A percentile compares a stretch with the other conserved stretches of the same genome.
These are phyloP conservation scores for Cephus cinctus DNA, from an alignment of 1,140 invertebrate species.

Conservation along the genomic window DNA sequence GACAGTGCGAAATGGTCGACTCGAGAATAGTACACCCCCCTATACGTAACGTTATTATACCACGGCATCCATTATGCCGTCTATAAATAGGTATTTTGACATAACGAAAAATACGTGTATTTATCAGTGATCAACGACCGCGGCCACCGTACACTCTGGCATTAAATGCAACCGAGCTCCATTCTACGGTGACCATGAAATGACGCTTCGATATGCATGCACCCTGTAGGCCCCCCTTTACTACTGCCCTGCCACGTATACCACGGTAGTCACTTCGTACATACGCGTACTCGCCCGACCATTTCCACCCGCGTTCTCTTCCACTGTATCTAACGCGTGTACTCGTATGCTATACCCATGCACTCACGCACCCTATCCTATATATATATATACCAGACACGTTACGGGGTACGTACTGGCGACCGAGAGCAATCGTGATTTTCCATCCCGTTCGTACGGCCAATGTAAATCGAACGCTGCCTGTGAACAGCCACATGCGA, in stretches of 20 bases:
- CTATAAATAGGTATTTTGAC: too few species aligned
- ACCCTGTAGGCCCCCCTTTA: slow-evolving; percentile 27
- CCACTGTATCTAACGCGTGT: background rate
- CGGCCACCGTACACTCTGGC: background rate
- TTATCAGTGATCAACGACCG: slow-evolving; percentile 8
- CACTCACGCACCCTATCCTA: background rate
- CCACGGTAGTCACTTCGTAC: too few species aligned
- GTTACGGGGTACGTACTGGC: slow-evolving; percentile 2
- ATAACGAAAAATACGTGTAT: too few species aligned
- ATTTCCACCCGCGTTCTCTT: background rate
- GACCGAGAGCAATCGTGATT: slow-evolving; percentile 39
- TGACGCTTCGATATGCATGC: slow-evolving; percentile 41
- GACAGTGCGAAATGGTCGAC: too few species aligned
- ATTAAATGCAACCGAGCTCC: slow-evolving; percentile 10
- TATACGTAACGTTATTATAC: too few species aligned
- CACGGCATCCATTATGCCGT: too few species aligned
- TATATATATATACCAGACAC: background rate
- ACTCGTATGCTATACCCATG: background rate
- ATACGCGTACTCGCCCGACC: slow-evolving; percentile 3
- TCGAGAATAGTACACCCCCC: too few species aligned
- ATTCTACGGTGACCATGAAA: slow-evolving; percentile 39
- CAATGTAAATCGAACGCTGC: slow-evolving; percentile 44
- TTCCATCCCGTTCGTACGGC: slow-evolving; percentile 37
- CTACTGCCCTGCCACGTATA: slow-evolving; percentile 10
- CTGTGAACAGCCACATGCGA: slow-evolving; percentile 50